Base-by-base conservation (phyloP, 2,888 invertebrate species). In the Callosobruchus maculatus region DNA sequence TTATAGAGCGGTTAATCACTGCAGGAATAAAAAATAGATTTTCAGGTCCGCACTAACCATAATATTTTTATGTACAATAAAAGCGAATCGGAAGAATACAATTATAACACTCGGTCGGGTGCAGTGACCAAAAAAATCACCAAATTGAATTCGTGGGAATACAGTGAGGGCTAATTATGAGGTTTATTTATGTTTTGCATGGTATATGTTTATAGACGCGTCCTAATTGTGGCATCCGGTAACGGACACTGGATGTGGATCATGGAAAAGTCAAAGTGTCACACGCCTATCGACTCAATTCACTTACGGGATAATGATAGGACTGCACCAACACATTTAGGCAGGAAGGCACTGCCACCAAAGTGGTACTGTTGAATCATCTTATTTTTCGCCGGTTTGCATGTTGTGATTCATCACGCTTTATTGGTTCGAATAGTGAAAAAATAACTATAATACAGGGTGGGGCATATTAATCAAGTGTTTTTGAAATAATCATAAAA, bases 171-270 rank as follows among this genome's bases (percentile, higher is more conserved):
- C 68, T 68, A 74, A 74, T 76, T 73, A 70, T 68, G 18, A 26
- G 21, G 72, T 78, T 74, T 74, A 75, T 77, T 74, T 70, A 74
- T 68, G 73, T 78, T 69, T 26, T 71, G 76, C 73, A 77, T 78
- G 75, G 74, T 78, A 79, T 79, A 75, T 77, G 77, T 77, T 73
- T 78, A 80, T 76, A 68, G 70, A 81, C 82, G 82, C 83, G 81
- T 78, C 81, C 82, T 84, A 84, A 85, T 85, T 85, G 81, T 79
- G 76, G 80, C 83, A 82, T 85, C 85, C 85, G 84, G 49, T 18
- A 49, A 49, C 49, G 49, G 49, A 49, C 49, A 49, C 49, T 49
- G 49, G 49, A 49, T 49, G 49, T 49, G 49, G 49, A 49, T 49
- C 3, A 81, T 76, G 71, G 73, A 78, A 76, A 75, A 75, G 74